phyloP scores from a whole-genome alignment of 2,888 invertebrate genomes.

The Anorthoa munda region DNA sequence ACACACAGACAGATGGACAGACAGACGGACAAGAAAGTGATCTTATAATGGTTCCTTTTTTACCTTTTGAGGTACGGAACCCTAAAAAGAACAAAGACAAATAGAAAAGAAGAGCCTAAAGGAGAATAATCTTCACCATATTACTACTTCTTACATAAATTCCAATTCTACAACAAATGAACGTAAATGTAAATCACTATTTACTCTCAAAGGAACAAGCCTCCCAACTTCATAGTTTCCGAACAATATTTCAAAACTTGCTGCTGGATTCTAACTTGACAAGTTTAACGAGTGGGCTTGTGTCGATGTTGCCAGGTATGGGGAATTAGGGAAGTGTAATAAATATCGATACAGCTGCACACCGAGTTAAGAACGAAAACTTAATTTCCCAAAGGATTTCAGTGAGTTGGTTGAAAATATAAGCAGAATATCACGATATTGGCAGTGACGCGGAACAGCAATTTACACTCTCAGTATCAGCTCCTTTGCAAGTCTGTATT shows the following conservation, averaged over 20 bases:
- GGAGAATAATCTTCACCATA: neutral
- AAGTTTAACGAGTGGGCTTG: slow-evolving; percentile 1
- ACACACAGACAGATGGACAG: no score
- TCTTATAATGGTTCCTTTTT: no score
- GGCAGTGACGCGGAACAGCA: neutral
- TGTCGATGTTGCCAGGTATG: slow-evolving; percentile 5
- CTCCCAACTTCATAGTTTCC: slow-evolving; percentile 21
- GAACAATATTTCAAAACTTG: slow-evolving; percentile 25
- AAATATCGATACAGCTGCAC: slow-evolving; percentile 27
- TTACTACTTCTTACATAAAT: neutral
- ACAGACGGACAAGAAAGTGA: no score
- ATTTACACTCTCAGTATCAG: neutral
- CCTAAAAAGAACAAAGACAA: no score
- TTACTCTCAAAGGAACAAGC: slow-evolving; percentile 10
- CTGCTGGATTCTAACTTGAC: neutral
- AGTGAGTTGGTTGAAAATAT: neutral
- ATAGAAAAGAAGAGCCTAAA: no score
- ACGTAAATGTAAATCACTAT: neutral
- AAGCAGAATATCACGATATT: neutral
- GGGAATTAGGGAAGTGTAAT: slow-evolving; percentile 11
- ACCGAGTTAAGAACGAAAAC: neutral
- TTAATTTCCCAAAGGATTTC: slow-evolving; percentile 37
- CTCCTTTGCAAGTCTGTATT: neutral
- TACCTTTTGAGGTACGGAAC: no score
- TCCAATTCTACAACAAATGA: neutral